phyloP scores from a whole-genome alignment of 2,113 vertebrate genomes.

The Bufo gargarizans region DNA sequence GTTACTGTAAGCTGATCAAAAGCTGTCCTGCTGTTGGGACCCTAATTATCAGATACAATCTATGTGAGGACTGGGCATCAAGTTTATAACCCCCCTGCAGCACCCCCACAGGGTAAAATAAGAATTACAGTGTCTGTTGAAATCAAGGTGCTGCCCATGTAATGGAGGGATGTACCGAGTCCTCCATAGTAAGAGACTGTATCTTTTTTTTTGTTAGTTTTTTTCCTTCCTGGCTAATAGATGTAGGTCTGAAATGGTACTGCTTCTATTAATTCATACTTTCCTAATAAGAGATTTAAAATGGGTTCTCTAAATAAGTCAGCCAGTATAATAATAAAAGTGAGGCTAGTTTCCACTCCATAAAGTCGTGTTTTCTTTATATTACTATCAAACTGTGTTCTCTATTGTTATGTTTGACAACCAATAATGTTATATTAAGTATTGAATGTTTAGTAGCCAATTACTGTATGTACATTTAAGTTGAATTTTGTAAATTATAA shows the following conservation, averaged over 20 bases:
- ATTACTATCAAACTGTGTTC: background rate
- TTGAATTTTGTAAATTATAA: background rate
- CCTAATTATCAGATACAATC: background rate
- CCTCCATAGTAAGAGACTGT: background rate
- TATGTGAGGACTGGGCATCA: background rate
- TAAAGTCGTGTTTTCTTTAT: background rate
- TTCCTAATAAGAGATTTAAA: background rate
- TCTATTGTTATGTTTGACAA: too few relatives aligned
- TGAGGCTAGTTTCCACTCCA: background rate
- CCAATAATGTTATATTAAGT: background rate
- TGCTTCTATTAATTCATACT: background rate
- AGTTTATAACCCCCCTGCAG: background rate
- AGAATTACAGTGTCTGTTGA: background rate
- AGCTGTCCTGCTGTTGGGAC: background rate
- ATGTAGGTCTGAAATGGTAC: background rate
- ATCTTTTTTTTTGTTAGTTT: background rate
- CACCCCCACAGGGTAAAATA: background rate
- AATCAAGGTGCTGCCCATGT: background rate
- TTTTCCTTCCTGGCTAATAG: background rate
- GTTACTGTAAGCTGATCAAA: background rate
- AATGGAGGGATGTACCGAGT: background rate
- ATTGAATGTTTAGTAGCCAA: background rate
- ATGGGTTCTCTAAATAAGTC: background rate
- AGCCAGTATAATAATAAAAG: background rate
- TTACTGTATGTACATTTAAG: background rate